Percentiles rank a stretch among this genome's conserved stretches.
Conservation (phyloP, 2,888 invertebrate genomes). For the Colostygia pectinataria region DNA sequence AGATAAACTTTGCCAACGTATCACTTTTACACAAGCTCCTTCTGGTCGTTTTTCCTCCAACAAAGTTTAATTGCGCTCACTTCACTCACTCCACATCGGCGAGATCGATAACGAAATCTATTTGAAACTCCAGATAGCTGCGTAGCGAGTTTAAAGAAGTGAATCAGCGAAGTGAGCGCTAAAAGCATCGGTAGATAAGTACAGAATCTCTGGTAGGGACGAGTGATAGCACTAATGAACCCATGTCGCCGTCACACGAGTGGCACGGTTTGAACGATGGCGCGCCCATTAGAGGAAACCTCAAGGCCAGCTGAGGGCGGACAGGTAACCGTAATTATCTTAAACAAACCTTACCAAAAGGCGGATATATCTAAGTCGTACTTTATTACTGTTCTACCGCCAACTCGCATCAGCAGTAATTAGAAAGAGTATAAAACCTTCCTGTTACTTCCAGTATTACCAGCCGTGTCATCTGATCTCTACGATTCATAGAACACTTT, state of each 20-base stretch:
- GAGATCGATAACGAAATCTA: conserved; percentile 53
- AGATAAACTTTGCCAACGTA: conserved; percentile 14
- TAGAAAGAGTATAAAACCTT: conserved; percentile 28
- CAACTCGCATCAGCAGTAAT: conserved; percentile 25
- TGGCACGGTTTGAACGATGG: conserved; percentile 70
- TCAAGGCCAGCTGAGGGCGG: conserved; percentile 66
- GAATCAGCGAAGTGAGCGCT: conserved; percentile 64
- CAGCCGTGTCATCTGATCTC: conserved; percentile 8
- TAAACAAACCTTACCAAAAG: conserved; percentile 56
- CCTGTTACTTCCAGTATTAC: conserved; percentile 2
- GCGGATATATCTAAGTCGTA: conserved; percentile 45
- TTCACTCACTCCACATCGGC: conserved; percentile 37
- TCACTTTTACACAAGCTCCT: conserved; percentile 11
- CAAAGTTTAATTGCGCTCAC: conserved; percentile 36
- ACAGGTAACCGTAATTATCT: conserved; percentile 72
- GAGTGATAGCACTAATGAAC: conserved; percentile 79
- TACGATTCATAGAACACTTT: conserved; percentile 12
- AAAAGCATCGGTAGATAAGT: conserved; percentile 75
- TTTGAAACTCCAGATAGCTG: conserved; percentile 43
- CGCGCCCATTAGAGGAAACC: conserved; percentile 62
- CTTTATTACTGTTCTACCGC: conserved; percentile 21
- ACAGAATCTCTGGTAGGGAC: conserved; percentile 56
- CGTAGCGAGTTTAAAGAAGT: conserved; percentile 47
- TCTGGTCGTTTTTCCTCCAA: conserved; percentile 24
- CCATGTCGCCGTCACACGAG: conserved; percentile 73